Conservation (phyloP, 1,140 invertebrate species). For the Cherax quadricarinatus region DNA sequence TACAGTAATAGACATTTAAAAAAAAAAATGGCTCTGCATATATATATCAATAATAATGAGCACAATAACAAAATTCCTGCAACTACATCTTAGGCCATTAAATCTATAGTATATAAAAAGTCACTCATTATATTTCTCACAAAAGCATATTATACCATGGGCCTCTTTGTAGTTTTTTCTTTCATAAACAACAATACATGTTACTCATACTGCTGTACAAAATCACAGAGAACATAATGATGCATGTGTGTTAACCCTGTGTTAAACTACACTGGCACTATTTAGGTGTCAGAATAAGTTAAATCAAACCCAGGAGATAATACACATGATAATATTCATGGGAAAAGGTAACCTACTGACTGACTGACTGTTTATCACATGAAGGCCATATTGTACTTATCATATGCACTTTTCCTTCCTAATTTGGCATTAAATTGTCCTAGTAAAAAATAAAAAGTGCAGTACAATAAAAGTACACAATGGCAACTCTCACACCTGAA, state of each 20-base stretch:
- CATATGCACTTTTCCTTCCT: constrained; percentile 2
- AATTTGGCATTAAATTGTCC: constrained; percentile 8
- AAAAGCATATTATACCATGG: not conserved
- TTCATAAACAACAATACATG: not conserved
- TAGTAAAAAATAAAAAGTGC: constrained; percentile 6
- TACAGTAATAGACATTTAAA: not conserved
- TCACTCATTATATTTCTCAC: not conserved
- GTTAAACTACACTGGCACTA: not conserved
- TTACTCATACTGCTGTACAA: not conserved
- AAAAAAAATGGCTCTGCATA: not conserved
- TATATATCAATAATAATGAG: not conserved
- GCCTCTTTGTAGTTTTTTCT: not conserved
- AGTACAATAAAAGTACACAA: not conserved
- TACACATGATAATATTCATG: not conserved
- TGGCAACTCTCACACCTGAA: constrained; percentile 11
- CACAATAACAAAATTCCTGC: not conserved
- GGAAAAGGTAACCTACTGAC: constrained; percentile 8
- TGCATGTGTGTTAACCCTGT: not conserved
- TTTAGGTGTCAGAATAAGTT: not conserved
- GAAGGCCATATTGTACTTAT: not conserved
- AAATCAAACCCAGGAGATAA: not conserved
- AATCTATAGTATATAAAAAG: not conserved
- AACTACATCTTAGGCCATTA: not conserved
- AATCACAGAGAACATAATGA: constrained; percentile 14
- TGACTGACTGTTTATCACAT: not conserved